Evolutionary conservation across 35 echinoderm and acorn worm species (phyloP).

Genomic region (Hemicentrotus pulcherrimus): DNA sequence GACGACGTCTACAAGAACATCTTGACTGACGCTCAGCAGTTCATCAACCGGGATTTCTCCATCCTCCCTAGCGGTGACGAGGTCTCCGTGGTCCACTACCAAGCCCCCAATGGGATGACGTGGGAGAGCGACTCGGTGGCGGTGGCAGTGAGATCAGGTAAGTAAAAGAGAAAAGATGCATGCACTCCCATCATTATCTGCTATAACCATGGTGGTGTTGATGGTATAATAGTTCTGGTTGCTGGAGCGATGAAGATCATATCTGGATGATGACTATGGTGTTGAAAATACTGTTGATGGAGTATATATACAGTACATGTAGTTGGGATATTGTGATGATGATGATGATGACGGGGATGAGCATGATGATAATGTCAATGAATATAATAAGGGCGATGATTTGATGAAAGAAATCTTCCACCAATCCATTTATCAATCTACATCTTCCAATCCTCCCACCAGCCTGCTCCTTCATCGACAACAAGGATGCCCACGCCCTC

Average conservation of each 20-base stretch:
- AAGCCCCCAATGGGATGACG: neutral
- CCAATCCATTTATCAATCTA: neutral
- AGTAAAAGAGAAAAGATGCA: neutral
- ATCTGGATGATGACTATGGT: no score
- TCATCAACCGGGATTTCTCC: conserved; percentile 59
- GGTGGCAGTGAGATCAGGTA: neutral
- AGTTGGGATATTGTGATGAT: neutral
- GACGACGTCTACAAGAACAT: conserved; percentile 76
- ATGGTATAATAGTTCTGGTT: no score
- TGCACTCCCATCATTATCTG: neutral
- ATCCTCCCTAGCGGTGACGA: conserved; percentile 35
- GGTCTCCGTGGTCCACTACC: neutral
- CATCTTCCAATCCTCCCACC: neutral
- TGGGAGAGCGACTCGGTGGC: neutral
- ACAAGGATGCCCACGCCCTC: conserved; percentile 55
- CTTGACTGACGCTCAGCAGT: conserved; percentile 66
- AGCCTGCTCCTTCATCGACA: conserved; percentile 66
- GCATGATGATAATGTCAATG: no score
- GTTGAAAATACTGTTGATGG: neutral
- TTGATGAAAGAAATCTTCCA: neutral
- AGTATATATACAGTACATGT: neutral
- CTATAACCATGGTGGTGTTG: neutral
- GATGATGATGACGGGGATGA: neutral
- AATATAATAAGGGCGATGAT: no score
- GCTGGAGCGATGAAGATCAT: no score